Base-by-base conservation (phyloP, 1,140 invertebrate genomes). In the Drosophila carrolli region DNA sequence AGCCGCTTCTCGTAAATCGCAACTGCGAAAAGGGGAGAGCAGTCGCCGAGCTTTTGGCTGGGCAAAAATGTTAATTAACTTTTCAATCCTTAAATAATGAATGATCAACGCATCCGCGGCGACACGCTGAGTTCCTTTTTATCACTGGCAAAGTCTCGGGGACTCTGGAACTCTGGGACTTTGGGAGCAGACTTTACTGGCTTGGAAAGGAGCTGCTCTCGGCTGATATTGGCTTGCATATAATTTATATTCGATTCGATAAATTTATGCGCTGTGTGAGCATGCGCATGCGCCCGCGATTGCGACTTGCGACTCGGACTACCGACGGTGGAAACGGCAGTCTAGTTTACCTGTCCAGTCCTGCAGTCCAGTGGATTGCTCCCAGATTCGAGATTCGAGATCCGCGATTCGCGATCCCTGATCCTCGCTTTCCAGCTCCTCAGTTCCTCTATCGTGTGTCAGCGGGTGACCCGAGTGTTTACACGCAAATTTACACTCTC, bases 81-180 rank as follows among this genome's bases (percentile, higher is more conserved):
- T 91, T 91, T 91, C 90, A 91, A 91, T 91, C 91, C 90, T 91
- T 91, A 91, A 91, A 91, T 91, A 91, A 91, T 91, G 90, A 91
- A 91, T 91, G 90, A 91, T 91, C 90, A 91, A 91, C 90, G 90
- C 90, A 90, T 91, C 76, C 83, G 84, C 81, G 90, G 81, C 90
- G 91, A 91, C 90, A 91, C 74, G 90, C 90, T 91, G 90, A 72
- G 90, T 91, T 91, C 90, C 90, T 91, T 91, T 91, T 91, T 91
- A 91, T 91, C 89, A 91, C 89, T 90, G 88, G 40, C 40, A 29
- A 53, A 44, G 37, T 43, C 51, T 37, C 40, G 4, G 29, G 27
- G 41, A 65, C 43, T 59, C 32, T 23, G 47, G 46, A 29, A 8
- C 13, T 40, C 23, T 23, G 23, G 60, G 41, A 32, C 40, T 72